Evolutionary conservation across 1,140 invertebrate genomes (phyloP).

Genomic region (Solen grandis): DNA sequence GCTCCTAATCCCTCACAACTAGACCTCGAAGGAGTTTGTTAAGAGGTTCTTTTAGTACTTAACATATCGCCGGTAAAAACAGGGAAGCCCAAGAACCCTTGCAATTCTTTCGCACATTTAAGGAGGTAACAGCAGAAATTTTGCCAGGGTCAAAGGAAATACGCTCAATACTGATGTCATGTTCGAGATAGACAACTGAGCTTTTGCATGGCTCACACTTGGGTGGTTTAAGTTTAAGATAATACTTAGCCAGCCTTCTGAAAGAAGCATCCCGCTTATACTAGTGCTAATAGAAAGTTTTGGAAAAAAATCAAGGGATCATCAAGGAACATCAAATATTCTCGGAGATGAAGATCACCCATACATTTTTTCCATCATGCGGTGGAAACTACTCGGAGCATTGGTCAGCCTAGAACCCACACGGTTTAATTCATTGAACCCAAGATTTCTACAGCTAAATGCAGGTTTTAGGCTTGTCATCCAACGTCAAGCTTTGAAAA

Average conservation of each 20-base stretch:
- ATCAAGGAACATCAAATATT: too few relatives aligned
- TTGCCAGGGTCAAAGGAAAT: constrained; percentile 9
- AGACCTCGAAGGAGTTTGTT: constrained; percentile 30
- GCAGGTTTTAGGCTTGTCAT: too few relatives aligned
- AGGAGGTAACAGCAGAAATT: neutral
- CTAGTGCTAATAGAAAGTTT: neutral
- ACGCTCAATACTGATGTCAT: neutral
- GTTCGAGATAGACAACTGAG: neutral
- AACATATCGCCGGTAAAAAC: constrained; percentile 27
- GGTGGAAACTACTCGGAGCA: too few relatives aligned
- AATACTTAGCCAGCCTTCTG: neutral
- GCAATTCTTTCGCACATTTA: too few relatives aligned
- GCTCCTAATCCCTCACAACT: too few relatives aligned
- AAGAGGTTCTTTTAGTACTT: constrained; percentile 13
- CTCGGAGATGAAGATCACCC: too few relatives aligned
- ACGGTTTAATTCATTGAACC: constrained; percentile 32
- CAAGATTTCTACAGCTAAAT: too few relatives aligned
- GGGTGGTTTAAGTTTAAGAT: constrained; percentile 7
- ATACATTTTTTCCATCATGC: too few relatives aligned
- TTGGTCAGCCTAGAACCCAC: constrained; percentile 18
- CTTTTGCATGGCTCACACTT: constrained; percentile 13
- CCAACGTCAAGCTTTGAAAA: constrained; percentile 20
- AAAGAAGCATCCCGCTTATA: neutral
- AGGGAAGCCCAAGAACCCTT: constrained; percentile 23
- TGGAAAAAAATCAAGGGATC: too few relatives aligned